Evolutionary conservation across 2,888 invertebrate species (phyloP).

Genomic region (Drosophila neonasuta): DNA sequence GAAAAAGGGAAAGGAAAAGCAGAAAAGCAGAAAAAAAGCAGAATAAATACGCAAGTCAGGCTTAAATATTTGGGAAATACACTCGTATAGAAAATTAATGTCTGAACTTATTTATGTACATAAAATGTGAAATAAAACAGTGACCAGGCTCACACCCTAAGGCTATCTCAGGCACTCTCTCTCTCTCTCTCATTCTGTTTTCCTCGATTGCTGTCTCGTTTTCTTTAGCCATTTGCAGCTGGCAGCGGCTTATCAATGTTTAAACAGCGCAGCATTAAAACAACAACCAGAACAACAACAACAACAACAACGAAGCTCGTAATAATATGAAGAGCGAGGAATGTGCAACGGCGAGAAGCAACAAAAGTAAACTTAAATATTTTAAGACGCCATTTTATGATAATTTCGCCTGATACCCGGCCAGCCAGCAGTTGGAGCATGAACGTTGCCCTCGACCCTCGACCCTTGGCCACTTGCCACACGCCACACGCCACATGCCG

Average conservation of each 20-base stretch:
- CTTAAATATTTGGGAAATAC: slow-evolving; percentile 48
- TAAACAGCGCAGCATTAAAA: slow-evolving; percentile 59
- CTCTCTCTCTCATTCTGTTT: not conserved
- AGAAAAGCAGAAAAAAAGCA: not conserved
- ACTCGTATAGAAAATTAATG: slow-evolving; percentile 54
- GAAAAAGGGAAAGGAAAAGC: not conserved
- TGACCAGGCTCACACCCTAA: slow-evolving; percentile 40
- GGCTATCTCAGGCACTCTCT: not conserved
- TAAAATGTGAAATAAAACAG: slow-evolving; percentile 58
- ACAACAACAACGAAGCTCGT: not conserved
- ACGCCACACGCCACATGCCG: not conserved
- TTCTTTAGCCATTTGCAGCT: slow-evolving; percentile 31
- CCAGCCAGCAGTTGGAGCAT: slow-evolving; percentile 17
- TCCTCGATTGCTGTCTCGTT: not conserved
- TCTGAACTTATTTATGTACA: slow-evolving; percentile 41
- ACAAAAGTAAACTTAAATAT: slow-evolving; percentile 47
- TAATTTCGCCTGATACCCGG: slow-evolving; percentile 22
- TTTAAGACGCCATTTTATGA: slow-evolving; percentile 55
- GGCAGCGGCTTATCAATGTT: slow-evolving; percentile 65
- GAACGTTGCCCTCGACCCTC: not conserved
- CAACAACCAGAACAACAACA: slow-evolving; percentile 11
- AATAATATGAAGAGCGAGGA: not conserved
- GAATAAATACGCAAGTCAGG: slow-evolving; percentile 13
- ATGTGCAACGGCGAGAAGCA: slow-evolving; percentile 26
- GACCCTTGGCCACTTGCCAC: not conserved